phyloP scores from a whole-genome alignment of 2,888 invertebrate species.

The Agrochola lota region DNA sequence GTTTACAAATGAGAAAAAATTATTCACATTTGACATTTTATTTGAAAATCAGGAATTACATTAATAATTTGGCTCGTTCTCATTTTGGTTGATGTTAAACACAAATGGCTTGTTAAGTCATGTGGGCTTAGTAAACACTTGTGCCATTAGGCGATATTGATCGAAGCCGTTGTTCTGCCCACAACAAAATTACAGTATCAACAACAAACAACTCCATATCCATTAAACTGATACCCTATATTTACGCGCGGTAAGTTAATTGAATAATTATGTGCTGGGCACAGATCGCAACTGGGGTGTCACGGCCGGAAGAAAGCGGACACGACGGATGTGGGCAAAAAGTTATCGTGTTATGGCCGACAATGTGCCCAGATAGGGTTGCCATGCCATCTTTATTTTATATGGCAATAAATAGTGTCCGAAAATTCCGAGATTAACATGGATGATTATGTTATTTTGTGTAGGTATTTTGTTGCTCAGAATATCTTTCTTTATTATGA shows the following conservation, averaged over 20 bases:
- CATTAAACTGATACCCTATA: conserved; percentile 61
- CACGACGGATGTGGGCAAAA: conserved; percentile 73
- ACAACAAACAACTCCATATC: conserved; percentile 26
- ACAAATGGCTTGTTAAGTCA: background rate
- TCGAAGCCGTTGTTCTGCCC: background rate
- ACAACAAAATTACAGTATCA: conserved; percentile 38
- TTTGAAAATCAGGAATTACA: background rate
- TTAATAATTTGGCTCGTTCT: background rate
- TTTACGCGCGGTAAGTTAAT: conserved; percentile 66
- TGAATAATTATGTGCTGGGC: conserved; percentile 78
- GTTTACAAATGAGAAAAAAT: conserved; percentile 4
- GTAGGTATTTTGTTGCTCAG: background rate
- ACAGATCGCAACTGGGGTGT: conserved; percentile 86
- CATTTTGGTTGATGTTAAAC: background rate
- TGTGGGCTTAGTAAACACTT: background rate
- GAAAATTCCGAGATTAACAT: conserved; percentile 10
- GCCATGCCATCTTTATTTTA: conserved; percentile 47
- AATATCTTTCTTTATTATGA: background rate
- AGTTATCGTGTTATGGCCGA: conserved; percentile 64
- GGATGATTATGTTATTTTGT: conserved; percentile 20
- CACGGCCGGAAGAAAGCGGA: conserved; percentile 85
- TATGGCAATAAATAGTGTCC: conserved; percentile 30
- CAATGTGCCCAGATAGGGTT: conserved; percentile 50
- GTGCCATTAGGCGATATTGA: background rate
- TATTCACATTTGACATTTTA: background rate